Evolutionary conservation across 64 coral and sea anemone genomes (phyloP).

Genomic region (Orbicella faveolata): DNA sequence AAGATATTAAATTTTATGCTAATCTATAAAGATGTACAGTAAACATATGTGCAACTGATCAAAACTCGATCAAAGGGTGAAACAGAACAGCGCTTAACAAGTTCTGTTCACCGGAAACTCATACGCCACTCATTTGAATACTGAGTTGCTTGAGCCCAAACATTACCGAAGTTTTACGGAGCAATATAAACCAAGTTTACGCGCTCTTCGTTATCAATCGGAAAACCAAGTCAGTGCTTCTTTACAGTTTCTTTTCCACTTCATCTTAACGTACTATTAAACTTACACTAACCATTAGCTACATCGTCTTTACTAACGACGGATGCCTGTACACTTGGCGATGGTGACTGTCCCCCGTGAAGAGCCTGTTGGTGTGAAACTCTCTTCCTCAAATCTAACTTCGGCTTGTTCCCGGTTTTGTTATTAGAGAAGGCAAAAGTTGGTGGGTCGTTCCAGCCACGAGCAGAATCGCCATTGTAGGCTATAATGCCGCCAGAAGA

Average conservation of each 20-base stretch:
- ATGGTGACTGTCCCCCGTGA: slow-evolving; percentile 51
- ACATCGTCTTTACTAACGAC: not conserved
- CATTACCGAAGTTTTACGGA: no score
- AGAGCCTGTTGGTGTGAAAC: slow-evolving; percentile 99
- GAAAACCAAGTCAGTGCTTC: not conserved
- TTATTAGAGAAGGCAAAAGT: slow-evolving; percentile 87
- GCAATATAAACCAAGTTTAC: not conserved
- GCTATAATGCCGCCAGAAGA: slow-evolving; percentile 80
- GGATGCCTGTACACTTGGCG: not conserved
- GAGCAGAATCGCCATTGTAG: slow-evolving; percentile 95
- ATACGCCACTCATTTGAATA: no score
- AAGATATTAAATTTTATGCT: no score
- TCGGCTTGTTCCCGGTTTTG: slow-evolving; percentile 71
- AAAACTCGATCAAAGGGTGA: no score
- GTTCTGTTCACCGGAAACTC: no score
- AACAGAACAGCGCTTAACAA: no score
- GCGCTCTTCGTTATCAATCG: not conserved
- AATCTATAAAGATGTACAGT: no score
- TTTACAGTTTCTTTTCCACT: not conserved
- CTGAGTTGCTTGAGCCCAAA: no score
- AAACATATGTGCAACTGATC: no score
- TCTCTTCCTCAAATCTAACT: slow-evolving; percentile 93
- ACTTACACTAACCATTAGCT: slow-evolving; percentile 8
- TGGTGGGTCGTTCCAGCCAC: slow-evolving; percentile 98
- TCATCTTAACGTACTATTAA: not conserved